Percentiles rank a stretch among this genome's conserved stretches.
Evolutionary conservation across 1,140 invertebrate genomes (phyloP).

Genomic region (Gonioctena quinquepunctata): DNA sequence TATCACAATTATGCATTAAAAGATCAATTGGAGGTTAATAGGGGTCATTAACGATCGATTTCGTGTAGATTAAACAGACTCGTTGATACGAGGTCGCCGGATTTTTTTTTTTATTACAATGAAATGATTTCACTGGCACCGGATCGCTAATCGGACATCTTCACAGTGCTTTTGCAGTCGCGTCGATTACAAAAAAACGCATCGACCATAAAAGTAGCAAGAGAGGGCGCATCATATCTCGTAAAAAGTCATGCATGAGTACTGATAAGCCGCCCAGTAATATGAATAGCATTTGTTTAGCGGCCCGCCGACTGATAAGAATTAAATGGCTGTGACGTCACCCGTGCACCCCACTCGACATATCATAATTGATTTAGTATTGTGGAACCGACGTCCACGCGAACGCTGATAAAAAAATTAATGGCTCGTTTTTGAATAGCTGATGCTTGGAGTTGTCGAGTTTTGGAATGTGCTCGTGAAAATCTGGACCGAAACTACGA

Average conservation of each 20-base stretch:
- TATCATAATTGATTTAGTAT: constrained; percentile 39
- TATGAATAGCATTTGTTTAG: constrained; percentile 40
- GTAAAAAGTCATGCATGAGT: constrained; percentile 40
- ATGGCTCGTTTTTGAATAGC: constrained; percentile 1
- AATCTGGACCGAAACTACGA: background rate
- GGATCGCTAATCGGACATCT: background rate
- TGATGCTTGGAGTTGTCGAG: background rate
- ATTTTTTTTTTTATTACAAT: too few species aligned
- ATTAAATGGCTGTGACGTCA: constrained; percentile 39
- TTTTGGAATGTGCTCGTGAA: background rate
- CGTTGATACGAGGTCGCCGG: too few species aligned
- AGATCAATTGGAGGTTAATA: too few species aligned
- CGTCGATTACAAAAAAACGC: constrained; percentile 7
- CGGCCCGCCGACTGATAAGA: constrained; percentile 34
- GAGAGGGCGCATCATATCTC: constrained; percentile 13
- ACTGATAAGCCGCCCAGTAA: constrained; percentile 30
- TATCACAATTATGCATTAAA: too few species aligned
- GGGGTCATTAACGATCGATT: too few species aligned
- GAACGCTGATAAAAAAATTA: constrained; percentile 24
- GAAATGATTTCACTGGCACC: too few species aligned
- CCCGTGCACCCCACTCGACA: constrained; percentile 29
- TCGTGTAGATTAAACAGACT: too few species aligned
- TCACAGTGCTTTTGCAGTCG: background rate
- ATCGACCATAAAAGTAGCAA: background rate
- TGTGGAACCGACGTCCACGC: constrained; percentile 10